Evolutionary conservation across 2,888 invertebrate genomes (phyloP).

Genomic region (Orthosia incerta): DNA sequence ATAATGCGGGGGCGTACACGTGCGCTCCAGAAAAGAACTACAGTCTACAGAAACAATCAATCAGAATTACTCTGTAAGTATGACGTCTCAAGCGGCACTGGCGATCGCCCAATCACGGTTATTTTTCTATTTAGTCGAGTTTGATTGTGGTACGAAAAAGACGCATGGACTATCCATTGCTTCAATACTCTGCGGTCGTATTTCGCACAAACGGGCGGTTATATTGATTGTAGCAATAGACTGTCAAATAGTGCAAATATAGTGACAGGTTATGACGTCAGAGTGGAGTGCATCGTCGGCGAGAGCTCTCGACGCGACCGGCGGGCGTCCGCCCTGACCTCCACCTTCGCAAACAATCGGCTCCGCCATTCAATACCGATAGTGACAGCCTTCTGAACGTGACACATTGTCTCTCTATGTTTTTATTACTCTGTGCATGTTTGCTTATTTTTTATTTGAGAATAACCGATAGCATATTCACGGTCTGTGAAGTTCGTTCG

Average conservation of each 20-base stretch:
- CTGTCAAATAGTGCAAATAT: constrained; percentile 54
- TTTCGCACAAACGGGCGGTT: constrained; percentile 14
- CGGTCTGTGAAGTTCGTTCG: constrained; percentile 30
- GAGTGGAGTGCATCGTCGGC: constrained; percentile 49
- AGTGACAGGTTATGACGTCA: constrained; percentile 54
- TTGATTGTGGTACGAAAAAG: constrained; percentile 18
- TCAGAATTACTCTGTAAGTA: constrained; percentile 44
- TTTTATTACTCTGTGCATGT: constrained; percentile 51
- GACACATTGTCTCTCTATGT: constrained; percentile 58
- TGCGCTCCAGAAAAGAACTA: constrained; percentile 29
- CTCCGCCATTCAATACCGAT: constrained; percentile 49
- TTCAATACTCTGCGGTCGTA: constrained; percentile 8
- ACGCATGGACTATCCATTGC: neutral
- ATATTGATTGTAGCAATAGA: constrained; percentile 46
- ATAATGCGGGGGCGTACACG: constrained; percentile 43
- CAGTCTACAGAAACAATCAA: constrained; percentile 45
- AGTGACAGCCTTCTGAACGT: constrained; percentile 57
- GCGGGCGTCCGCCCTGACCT: constrained; percentile 51
- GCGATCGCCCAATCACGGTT: constrained; percentile 33
- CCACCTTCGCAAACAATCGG: constrained; percentile 58
- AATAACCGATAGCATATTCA: constrained; percentile 36
- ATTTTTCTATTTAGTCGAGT: constrained; percentile 35
- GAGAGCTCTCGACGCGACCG: constrained; percentile 46
- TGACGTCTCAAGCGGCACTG: constrained; percentile 14
- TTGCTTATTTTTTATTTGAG: constrained; percentile 33